Percentiles rank a stretch among this genome's conserved stretches.
Conservation (phyloP, 2,797 vertebrate genomes). For the Crocidura indochinensis region DNA sequence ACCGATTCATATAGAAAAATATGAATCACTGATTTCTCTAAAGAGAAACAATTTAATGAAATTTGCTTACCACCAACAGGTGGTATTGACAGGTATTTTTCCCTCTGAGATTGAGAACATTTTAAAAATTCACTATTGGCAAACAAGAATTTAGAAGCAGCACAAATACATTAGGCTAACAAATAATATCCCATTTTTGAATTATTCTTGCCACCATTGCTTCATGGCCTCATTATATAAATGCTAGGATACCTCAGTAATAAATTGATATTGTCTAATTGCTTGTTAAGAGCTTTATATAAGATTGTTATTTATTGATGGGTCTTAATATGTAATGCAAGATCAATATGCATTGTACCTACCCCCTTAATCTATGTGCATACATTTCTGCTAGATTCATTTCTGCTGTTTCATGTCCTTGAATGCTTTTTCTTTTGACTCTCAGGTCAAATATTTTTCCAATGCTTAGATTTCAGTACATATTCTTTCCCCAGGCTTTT, state of each 20-base stretch:
- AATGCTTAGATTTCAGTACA: not conserved
- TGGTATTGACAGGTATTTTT: not conserved
- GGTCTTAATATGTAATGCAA: not conserved
- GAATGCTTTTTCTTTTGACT: not conserved
- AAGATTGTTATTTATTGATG: not conserved
- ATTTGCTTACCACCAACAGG: not conserved
- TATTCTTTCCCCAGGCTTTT: not conserved
- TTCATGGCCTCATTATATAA: not conserved
- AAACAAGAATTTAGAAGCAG: not conserved
- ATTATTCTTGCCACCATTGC: not conserved
- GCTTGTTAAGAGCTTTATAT: conserved; percentile 8
- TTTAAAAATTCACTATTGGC: not conserved
- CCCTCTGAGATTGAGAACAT: not conserved
- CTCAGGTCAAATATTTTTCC: not conserved
- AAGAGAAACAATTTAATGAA: not conserved
- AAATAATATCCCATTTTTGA: not conserved
- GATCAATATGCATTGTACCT: no score
- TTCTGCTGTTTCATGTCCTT: not conserved
- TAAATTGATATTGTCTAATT: not conserved
- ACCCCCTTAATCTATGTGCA: not conserved
- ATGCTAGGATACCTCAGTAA: not conserved
- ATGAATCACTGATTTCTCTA: not conserved
- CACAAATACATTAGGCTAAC: not conserved
- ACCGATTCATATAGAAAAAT: not conserved
- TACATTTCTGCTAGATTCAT: not conserved